These are phyloP conservation scores for Gryon sp. DNA, from an alignment of 1,140 invertebrate species.

Conservation along the genomic window DNA sequence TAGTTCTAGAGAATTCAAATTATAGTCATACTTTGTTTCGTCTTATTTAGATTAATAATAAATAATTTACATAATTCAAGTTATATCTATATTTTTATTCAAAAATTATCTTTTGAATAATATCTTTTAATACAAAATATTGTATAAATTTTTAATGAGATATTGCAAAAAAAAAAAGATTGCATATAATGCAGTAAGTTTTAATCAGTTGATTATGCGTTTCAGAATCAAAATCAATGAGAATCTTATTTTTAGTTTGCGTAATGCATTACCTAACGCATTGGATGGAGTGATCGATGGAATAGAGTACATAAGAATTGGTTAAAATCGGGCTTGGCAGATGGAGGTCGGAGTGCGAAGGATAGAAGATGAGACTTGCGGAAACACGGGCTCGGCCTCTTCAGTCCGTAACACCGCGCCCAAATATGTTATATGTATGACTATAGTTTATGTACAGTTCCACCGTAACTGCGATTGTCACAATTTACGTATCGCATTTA, in stretches of 20 bases:
- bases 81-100: too few relatives aligned
- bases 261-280: slow-evolving; percentile 59
- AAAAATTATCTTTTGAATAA: too few relatives aligned
- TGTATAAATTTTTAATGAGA: too few relatives aligned
- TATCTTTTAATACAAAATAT: too few relatives aligned
- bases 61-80: too few relatives aligned
- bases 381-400: slow-evolving; percentile 74
- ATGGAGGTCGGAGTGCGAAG: slow-evolving; percentile 64
- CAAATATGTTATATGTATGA: slow-evolving; percentile 62
- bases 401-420: slow-evolving; percentile 74
- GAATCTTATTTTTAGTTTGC: slow-evolving; percentile 50
- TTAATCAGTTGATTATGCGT: background rate
- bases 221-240: slow-evolving; percentile 25
- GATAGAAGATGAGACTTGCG: slow-evolving; percentile 70
- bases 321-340: slow-evolving; percentile 64
- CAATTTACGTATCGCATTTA: too few relatives aligned
- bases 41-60: too few relatives aligned
- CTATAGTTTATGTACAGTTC: slow-evolving; percentile 48
- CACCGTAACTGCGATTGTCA: slow-evolving; percentile 28
- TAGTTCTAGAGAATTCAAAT: background rate
- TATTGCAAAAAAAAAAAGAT: too few relatives aligned
- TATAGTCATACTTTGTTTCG: background rate
- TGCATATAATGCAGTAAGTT: too few relatives aligned
- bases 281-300: slow-evolving; percentile 50
- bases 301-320: slow-evolving; percentile 50